Base-by-base conservation (phyloP, 2,797 vertebrate species). In the Alauda arvensis region DNA sequence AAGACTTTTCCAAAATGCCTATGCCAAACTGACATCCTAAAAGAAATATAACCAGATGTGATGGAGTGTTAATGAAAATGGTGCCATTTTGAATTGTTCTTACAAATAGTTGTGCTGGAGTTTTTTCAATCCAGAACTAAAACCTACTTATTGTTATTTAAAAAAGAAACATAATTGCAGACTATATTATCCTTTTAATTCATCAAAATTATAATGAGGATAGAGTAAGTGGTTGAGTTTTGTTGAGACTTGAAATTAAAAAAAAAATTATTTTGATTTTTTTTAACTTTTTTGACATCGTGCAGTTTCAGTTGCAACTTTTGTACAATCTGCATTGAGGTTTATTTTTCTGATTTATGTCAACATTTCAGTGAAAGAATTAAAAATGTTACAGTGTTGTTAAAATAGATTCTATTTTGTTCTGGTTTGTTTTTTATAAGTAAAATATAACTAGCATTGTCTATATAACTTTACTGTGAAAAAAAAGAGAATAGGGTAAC, bases 401-500 rank as follows among this genome's bases (percentile, higher is more conserved):
- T 66, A 66, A 83, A 91, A 72, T 18, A 28, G 4, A 33, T 48
- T 55, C 55, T 68, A 21, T 69, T 59, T 72, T 77, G 18, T 34
- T 33, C 1, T 55, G 5, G 9, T 34, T 68, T 85, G 4, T 62
- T 63, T 60, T 85, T 10, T 83, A 39, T 17, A 74, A 87, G 78
- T 63, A 74, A 86, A 59, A 55, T 51, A 23, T 12, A 33, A 28
- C 5, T 76, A 37, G 37, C 37, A 37, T 55, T 79, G 5, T 49
- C 33, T 56, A 66, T 24, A 51, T 62, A 67, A 68, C 7, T 57
- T 85, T 42, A 61, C 9, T 26, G 18, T 14, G 56, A 69, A 69
- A n/a, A 77, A 77, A 28, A 76, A 37, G 37, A 37, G 37, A 88
- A 88, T 86, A 81, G 65, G 62, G 76, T 88, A 90, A 83, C 59